Percentiles rank a stretch among this genome's conserved stretches.
phyloP scores from a whole-genome alignment of 2,888 invertebrate species.

The Apodemia hepburni region DNA sequence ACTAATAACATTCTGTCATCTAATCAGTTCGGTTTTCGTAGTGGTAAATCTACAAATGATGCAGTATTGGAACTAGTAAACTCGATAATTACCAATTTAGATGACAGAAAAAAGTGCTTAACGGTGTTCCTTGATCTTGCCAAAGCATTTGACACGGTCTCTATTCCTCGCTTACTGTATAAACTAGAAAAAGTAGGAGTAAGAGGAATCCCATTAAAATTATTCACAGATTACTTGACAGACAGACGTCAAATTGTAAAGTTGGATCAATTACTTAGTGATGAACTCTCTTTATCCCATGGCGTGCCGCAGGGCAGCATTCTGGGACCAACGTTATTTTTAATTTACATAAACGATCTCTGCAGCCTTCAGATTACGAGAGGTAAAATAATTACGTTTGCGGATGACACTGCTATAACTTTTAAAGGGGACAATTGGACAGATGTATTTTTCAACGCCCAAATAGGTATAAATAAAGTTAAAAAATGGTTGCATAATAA shows the following conservation, averaged over 20 bases:
- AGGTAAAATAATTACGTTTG: conserved; percentile 20
- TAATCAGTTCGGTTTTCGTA: background rate
- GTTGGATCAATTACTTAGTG: conserved; percentile 16
- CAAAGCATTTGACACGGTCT: background rate
- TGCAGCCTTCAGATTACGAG: conserved; percentile 3
- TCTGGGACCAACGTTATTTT: conserved; percentile 24
- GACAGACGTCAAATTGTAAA: conserved; percentile 23
- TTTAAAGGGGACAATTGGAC: background rate
- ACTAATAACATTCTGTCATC: background rate
- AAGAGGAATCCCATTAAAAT: conserved; percentile 17
- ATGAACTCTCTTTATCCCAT: conserved; percentile 11
- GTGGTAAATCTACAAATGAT: conserved; percentile 6
- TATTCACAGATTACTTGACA: conserved; percentile 22
- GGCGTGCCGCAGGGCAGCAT: conserved; percentile 26
- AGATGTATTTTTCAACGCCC: background rate
- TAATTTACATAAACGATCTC: conserved; percentile 23
- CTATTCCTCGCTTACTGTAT: conserved; percentile 3
- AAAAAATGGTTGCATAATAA: background rate
- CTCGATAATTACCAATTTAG: background rate
- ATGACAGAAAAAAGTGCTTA: conserved; percentile 19
- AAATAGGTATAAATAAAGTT: background rate
- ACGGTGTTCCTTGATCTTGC: conserved; percentile 15
- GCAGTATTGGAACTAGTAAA: background rate
- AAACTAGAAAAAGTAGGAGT: conserved; percentile 18
- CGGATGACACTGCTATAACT: conserved; percentile 22